Evolutionary conservation across 2,113 vertebrate genomes (phyloP).

Genomic region (Copsychus sechellarum): DNA sequence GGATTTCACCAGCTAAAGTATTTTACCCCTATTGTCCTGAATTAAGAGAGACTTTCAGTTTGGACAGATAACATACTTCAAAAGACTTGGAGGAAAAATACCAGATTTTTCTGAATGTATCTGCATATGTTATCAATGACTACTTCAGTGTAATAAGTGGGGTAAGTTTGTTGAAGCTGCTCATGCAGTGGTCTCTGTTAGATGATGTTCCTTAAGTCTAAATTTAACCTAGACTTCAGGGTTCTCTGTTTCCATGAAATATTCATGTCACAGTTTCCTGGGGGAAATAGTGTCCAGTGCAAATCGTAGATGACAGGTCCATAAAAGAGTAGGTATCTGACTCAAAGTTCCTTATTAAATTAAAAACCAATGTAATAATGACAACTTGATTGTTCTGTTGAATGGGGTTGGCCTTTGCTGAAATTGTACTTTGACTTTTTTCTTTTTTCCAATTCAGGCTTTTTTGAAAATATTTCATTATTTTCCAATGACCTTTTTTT

Average conservation of each 20-base stretch:
- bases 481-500: neutral
- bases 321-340: neutral
- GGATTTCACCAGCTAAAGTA: neutral
- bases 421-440: neutral
- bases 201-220: neutral
- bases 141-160: neutral
- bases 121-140: neutral
- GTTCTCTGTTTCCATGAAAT: neutral
- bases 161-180: neutral
- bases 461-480: neutral
- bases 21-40: neutral
- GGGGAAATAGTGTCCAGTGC: neutral
- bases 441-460: neutral
- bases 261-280: neutral
- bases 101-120: neutral
- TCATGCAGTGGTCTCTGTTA: neutral
- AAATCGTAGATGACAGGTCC: fast-evolving
- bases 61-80: neutral
- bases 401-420: neutral
- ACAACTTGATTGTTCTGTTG: neutral
- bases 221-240: neutral
- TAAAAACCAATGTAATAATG: neutral
- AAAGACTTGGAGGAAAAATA: neutral
- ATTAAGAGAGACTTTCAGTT: neutral
- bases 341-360: neutral